Evolutionary conservation across 1,140 invertebrate species (phyloP).

Genomic region (Meloidogyne floridensis): DNA sequence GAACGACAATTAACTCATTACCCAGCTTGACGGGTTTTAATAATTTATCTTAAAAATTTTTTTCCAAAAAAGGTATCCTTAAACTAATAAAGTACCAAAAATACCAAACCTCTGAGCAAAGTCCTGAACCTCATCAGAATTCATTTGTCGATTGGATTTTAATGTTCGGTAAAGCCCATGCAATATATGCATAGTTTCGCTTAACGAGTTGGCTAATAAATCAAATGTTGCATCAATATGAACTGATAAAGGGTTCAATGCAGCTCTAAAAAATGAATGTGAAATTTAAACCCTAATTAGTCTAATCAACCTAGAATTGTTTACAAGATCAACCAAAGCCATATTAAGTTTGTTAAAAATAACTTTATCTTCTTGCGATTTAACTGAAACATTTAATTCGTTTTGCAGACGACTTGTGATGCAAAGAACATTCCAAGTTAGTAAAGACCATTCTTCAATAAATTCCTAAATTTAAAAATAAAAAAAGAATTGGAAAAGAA

Average conservation of each 20-base stretch:
- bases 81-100: not conserved
- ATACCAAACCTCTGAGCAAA: slow-evolving; percentile 31
- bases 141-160: slow-evolving; percentile 44
- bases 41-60: too few species aligned
- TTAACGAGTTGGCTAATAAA: slow-evolving; percentile 33
- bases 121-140: slow-evolving; percentile 37
- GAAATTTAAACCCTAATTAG: not conserved
- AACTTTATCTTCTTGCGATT: slow-evolving; percentile 55
- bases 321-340: slow-evolving; percentile 61
- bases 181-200: slow-evolving; percentile 48
- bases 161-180: slow-evolving; percentile 45
- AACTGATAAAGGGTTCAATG: slow-evolving; percentile 43
- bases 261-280: slow-evolving; percentile 36
- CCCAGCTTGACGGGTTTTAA: too few species aligned
- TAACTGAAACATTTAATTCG: slow-evolving; percentile 40
- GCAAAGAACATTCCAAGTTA: slow-evolving; percentile 65
- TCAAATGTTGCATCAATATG: slow-evolving; percentile 45
- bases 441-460: slow-evolving; percentile 65
- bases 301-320: slow-evolving; percentile 45
- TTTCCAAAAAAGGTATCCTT: too few species aligned
- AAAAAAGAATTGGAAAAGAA: not conserved
- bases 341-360: slow-evolving; percentile 61
- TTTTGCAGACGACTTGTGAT: slow-evolving; percentile 61
- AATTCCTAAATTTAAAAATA: slow-evolving; percentile 51
- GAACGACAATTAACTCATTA: too few species aligned